Conservation (phyloP, 2,888 invertebrate genomes). For the Drosophila tripunctata region DNA sequence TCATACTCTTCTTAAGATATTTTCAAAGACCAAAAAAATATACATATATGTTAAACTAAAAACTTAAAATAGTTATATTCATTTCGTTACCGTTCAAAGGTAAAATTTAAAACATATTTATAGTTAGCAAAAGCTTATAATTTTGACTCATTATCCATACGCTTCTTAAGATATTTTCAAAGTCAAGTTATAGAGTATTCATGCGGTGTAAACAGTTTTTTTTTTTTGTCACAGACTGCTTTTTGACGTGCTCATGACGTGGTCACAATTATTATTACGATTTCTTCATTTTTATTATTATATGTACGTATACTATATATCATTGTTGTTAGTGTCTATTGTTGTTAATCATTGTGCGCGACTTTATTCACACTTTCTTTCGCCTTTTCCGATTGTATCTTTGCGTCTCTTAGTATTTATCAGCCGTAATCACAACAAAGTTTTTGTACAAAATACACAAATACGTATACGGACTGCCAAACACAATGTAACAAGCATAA, state of each 20-base stretch:
- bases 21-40: too few relatives aligned
- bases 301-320: too few relatives aligned
- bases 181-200: conserved; percentile 13
- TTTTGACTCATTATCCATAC: not conserved
- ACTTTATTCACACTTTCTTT: conserved; percentile 79
- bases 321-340: conserved; percentile 65
- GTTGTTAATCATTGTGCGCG: conserved; percentile 70
- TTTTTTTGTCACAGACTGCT: not conserved
- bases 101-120: too few relatives aligned
- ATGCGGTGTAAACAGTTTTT: not conserved
- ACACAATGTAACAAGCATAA: conserved; percentile 56
- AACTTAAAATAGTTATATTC: not conserved
- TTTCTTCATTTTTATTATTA: conserved; percentile 54
- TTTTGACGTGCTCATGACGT: conserved; percentile 74
- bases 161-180: too few relatives aligned
- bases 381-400: conserved; percentile 26
- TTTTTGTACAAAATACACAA: conserved; percentile 54
- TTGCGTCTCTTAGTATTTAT: conserved; percentile 46
- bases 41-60: too few relatives aligned
- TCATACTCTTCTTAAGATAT: too few relatives aligned
- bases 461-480: conserved; percentile 32
- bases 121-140: too few relatives aligned
- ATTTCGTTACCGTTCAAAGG: too few relatives aligned
- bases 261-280: conserved; percentile 74
- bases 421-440: conserved; percentile 75